Evolutionary conservation across 1,140 invertebrate genomes (phyloP), one percentile per base, ranked within the genome.

Genomic region (Temnothorax curvispinosus): DNA sequence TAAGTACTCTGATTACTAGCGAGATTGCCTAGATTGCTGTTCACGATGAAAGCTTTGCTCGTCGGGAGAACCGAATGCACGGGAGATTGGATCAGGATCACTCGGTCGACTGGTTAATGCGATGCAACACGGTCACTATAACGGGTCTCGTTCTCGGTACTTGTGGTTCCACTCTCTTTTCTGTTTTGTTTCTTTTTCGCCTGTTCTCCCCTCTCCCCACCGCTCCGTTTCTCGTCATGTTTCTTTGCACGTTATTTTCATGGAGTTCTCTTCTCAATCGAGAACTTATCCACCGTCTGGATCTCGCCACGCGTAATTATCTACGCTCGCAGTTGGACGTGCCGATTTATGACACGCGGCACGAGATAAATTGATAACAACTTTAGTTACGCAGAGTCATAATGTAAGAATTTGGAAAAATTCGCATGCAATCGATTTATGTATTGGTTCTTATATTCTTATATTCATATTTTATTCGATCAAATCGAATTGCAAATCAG

Each of bases 101-200:
- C 92, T 95, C 93, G 94, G 94, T 95, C 94, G 94, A 91, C 92
- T 94, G 94, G 94, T 94, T 95, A 95, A 95, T 94, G 93, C 93
- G 90, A 95, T 95, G 94, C 93, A 94, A 93, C 91, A 88, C 91
- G 92, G 91, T 88, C 92, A 92, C 91, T 88, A 90, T 94, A 94
- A 94, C 94, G 94, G 93, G 77, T 62, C 86, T 85, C 67, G 74
- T 85, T 91, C 82, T 44, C 54, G 21, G 38, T 65, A 58, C 74
- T 76, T 87, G 32, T 47, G 77, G 35, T 60, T 75, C 74, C 47
- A 67, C 56, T 75, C 35, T 87, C 85, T 71, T 35, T 50, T 64
- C 52, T 50, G 44, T 54, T 75, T 86, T 89, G n/a, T 67, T 67
- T 44, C 38, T 67, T 44, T 67, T 67, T 44, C 62, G 62, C 2